Percentiles rank a stretch among this genome's conserved stretches.
phyloP scores from a whole-genome alignment of 2,888 invertebrate genomes.

The Neoascia interrupta region DNA sequence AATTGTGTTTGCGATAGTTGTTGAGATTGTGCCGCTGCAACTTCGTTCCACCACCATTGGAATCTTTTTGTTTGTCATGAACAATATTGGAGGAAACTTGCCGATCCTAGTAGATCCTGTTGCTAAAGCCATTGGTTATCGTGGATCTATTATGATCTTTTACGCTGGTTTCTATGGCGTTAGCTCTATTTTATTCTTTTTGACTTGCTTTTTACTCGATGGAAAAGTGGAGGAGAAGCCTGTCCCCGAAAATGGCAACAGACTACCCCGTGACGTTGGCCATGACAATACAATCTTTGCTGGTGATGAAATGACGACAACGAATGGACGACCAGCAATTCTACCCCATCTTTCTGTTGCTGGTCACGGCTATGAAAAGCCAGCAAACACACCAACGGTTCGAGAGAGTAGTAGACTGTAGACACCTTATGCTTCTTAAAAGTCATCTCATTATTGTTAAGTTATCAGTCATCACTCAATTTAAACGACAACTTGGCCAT shows the following conservation, averaged over 20 bases:
- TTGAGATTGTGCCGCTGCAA: constrained; percentile 91
- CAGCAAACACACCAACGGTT: constrained; percentile 44
- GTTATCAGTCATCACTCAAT: too few relatives aligned
- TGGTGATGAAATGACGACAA: constrained; percentile 76
- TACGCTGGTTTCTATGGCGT: constrained; percentile 93
- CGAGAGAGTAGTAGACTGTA: constrained; percentile 78
- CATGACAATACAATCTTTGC: constrained; percentile 79
- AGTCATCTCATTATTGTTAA: constrained; percentile 1
- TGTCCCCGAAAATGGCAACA: constrained; percentile 64
- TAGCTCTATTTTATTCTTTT: constrained; percentile 90
- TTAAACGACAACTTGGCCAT: constrained; percentile 19
- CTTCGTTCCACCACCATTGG: constrained; percentile 92
- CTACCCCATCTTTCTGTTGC: constrained; percentile 75
- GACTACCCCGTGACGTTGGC: constrained; percentile 74
- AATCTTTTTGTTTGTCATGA: constrained; percentile 94
- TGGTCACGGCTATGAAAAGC: constrained; percentile 74
- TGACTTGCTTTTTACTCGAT: constrained; percentile 90
- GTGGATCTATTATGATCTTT: constrained; percentile 91
- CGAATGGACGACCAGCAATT: constrained; percentile 75
- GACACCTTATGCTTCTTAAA: constrained; percentile 36
- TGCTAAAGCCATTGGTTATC: constrained; percentile 89
- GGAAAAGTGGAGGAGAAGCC: constrained; percentile 78
- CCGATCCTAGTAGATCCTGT: constrained; percentile 93
- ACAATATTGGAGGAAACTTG: constrained; percentile 94
- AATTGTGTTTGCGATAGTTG: constrained; percentile 93